Evolutionary conservation across 2,888 invertebrate species (phyloP).

Genomic region (Scelioninae gen. 2): DNA sequence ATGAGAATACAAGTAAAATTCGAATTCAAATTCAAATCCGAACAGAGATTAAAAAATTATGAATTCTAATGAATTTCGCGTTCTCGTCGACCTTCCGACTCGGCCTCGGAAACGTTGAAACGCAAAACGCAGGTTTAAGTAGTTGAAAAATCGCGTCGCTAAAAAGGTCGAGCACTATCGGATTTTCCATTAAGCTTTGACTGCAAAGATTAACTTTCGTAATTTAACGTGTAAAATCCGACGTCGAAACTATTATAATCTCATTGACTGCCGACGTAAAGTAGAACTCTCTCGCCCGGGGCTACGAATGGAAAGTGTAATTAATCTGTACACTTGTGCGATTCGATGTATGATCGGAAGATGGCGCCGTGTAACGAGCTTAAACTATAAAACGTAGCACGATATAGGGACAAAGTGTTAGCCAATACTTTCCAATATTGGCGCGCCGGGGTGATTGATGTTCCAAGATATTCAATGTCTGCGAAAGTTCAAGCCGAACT

Average conservation of each 20-base stretch:
- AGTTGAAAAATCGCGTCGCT: conserved; percentile 46
- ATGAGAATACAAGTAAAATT: too few relatives aligned
- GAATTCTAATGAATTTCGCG: conserved; percentile 21
- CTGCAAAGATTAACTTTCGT: conserved; percentile 55
- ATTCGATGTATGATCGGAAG: conserved; percentile 58
- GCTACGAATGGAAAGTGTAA: conserved; percentile 54
- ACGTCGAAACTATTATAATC: conserved; percentile 57
- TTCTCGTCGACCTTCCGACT: neutral
- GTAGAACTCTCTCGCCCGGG: conserved; percentile 39
- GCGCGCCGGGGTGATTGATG: conserved; percentile 71
- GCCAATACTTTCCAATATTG: conserved; percentile 73
- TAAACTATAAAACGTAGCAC: conserved; percentile 67
- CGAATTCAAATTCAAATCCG: neutral
- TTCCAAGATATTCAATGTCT: conserved; percentile 74
- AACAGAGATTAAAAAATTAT: too few relatives aligned
- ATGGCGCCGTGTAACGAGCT: conserved; percentile 62
- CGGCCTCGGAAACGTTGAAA: conserved; percentile 12
- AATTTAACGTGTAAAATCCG: conserved; percentile 55
- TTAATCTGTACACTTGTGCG: conserved; percentile 57
- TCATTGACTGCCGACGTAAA: conserved; percentile 52
- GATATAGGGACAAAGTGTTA: conserved; percentile 70
- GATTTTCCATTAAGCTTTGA: conserved; percentile 54
- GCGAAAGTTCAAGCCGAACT: conserved; percentile 66
- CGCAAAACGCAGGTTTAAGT: conserved; percentile 28
- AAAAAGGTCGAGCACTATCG: conserved; percentile 46